phyloP scores from a whole-genome alignment of 1,140 invertebrate species.

The Sminthurinus signatus region DNA sequence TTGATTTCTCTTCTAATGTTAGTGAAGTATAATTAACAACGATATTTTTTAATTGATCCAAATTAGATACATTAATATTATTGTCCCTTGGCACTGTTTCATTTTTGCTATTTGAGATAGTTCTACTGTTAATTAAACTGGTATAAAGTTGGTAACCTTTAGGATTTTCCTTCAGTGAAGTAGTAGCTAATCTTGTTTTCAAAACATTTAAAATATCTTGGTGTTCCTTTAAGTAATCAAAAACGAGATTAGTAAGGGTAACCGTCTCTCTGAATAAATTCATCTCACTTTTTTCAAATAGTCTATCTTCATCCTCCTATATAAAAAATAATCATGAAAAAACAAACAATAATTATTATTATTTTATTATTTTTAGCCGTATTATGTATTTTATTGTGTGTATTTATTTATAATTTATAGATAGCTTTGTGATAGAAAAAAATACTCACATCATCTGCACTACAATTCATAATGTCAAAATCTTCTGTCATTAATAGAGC shows the following conservation, averaged over 20 bases:
- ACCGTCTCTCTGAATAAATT: constrained; percentile 49
- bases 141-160: too few species aligned
- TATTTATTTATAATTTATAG: neutral
- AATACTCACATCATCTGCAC: constrained; percentile 27
- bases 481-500: constrained; percentile 32
- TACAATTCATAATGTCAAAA: constrained; percentile 18
- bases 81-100: too few species aligned
- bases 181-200: too few species aligned
- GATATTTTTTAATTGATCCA: too few species aligned
- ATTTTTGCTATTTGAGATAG: too few species aligned
- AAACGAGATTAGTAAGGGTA: constrained; percentile 40
- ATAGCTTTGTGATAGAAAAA: neutral
- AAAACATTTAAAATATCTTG: neutral
- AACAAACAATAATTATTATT: neutral
- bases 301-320: constrained; percentile 47
- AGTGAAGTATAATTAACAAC: too few species aligned
- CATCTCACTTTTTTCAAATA: constrained; percentile 52
- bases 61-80: too few species aligned
- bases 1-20: too few species aligned
- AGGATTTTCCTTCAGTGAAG: too few species aligned
- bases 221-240: neutral
- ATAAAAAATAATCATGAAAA: constrained; percentile 10
- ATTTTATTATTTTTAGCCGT: neutral
- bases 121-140: too few species aligned
- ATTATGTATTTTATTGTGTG: neutral